phyloP scores from a whole-genome alignment of 2,888 invertebrate species.

The Netelia fuscicornis region DNA sequence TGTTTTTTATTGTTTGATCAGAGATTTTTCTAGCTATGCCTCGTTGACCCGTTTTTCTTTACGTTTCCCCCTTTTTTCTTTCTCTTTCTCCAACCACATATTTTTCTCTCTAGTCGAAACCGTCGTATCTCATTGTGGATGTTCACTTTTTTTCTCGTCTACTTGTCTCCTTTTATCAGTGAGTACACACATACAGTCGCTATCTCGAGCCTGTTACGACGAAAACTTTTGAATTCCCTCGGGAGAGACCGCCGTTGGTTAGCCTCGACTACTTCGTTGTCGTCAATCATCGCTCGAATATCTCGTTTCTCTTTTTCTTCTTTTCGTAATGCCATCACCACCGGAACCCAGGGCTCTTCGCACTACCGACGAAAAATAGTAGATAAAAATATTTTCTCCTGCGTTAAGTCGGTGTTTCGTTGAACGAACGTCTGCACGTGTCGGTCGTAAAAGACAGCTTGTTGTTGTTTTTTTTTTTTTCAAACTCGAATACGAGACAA shows the following conservation, averaged over 20 bases:
- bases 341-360: not conserved
- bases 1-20: not conserved
- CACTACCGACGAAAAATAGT: slow-evolving; percentile 25
- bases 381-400: slow-evolving; percentile 29
- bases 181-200: slow-evolving; percentile 17
- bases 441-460: not conserved
- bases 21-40: slow-evolving; percentile 23
- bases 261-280: slow-evolving; percentile 24
- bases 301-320: slow-evolving; percentile 30
- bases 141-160: slow-evolving; percentile 25
- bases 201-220: slow-evolving; percentile 47
- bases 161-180: slow-evolving; percentile 18
- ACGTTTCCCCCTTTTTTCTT: slow-evolving; percentile 14
- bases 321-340: slow-evolving; percentile 6
- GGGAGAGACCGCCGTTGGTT: slow-evolving; percentile 47
- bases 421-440: slow-evolving; percentile 36
- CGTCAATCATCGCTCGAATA: slow-evolving; percentile 50
- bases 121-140: slow-evolving; percentile 21
- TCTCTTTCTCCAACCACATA: not conserved
- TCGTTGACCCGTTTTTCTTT: slow-evolving; percentile 6
- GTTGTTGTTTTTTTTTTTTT: slow-evolving; percentile 10
- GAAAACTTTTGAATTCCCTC: slow-evolving; percentile 53
- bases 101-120: slow-evolving; percentile 11
- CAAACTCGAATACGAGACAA: not conserved
- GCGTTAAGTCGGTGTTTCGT: slow-evolving; percentile 23